A percentile compares a stretch with the other conserved stretches of the same genome.
These are phyloP conservation scores for Clarias pachynema DNA, from an alignment of 2,797 vertebrate species.

Conservation along the genomic window DNA sequence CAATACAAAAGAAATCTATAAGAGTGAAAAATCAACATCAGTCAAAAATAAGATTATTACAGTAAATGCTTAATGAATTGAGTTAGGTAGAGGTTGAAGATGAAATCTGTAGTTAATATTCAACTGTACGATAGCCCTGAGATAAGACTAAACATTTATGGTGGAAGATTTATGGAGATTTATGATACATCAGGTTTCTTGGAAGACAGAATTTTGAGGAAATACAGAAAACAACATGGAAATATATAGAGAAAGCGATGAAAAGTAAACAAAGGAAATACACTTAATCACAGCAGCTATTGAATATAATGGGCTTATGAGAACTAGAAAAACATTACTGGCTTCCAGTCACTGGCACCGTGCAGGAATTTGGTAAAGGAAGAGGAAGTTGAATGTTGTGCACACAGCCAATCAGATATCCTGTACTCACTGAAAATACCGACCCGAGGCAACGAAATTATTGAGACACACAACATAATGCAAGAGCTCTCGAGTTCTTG, in stretches of 20 bases:
- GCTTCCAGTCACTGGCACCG: background rate
- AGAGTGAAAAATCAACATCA: constrained; percentile 24
- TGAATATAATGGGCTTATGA: background rate
- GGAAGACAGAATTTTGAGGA: background rate
- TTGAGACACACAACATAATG: background rate
- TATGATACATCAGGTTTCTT: background rate
- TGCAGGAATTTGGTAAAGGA: background rate
- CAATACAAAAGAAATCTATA: constrained; percentile 8
- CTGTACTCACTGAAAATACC: background rate
- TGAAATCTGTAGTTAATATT: background rate
- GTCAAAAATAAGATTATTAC: background rate
- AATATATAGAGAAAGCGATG: background rate
- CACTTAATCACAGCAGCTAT: background rate
- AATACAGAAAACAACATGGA: background rate
- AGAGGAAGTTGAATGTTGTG: background rate
- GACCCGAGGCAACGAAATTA: background rate
- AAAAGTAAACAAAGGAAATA: background rate
- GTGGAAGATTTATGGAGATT: background rate
- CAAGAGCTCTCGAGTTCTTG: background rate
- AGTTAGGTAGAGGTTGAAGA: background rate
- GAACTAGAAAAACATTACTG: background rate
- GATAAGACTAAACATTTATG: background rate
- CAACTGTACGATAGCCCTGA: background rate
- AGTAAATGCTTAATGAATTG: background rate
- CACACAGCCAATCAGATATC: background rate